A percentile compares a stretch with the other conserved stretches of the same genome.
These are phyloP conservation scores for Lepidurus arcticus DNA, from an alignment of 1,140 invertebrate genomes.

Conservation along the genomic window DNA sequence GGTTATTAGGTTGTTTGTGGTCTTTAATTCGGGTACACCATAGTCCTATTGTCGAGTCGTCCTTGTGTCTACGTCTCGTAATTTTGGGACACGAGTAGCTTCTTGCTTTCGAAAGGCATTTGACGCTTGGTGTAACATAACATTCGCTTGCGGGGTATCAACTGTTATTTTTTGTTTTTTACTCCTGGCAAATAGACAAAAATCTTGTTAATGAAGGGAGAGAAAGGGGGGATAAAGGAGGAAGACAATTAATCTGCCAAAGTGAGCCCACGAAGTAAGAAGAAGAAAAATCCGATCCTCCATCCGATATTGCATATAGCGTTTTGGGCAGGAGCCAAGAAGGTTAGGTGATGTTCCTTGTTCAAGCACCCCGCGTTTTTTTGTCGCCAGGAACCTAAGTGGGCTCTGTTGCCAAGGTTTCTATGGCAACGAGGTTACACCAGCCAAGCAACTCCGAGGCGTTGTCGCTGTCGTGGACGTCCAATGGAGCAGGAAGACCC, in stretches of 20 bases:
- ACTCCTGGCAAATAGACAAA: background rate
- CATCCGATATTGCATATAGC: background rate
- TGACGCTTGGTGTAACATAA: no score
- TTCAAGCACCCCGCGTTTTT: background rate
- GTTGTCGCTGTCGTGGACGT: background rate
- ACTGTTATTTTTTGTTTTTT: background rate
- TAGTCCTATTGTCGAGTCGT: no score
- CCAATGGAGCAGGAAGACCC: slow-evolving; percentile 12
- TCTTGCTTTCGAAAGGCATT: no score
- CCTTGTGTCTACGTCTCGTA: no score
- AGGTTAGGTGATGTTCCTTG: background rate
- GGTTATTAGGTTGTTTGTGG: no score
- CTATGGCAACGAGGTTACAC: background rate
- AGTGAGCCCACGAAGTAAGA: background rate
- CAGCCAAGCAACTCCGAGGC: background rate
- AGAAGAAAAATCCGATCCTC: background rate
- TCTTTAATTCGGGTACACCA: no score
- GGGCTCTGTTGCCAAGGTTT: slow-evolving; percentile 6
- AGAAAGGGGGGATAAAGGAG: background rate
- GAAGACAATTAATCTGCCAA: slow-evolving; percentile 10
- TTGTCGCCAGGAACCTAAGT: background rate
- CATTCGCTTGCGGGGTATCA: background rate
- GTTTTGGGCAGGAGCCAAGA: background rate
- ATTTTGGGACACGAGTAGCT: no score
- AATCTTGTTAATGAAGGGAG: background rate